Evolutionary conservation across 1,140 invertebrate species (phyloP).

Genomic region (Colletes gigas): DNA sequence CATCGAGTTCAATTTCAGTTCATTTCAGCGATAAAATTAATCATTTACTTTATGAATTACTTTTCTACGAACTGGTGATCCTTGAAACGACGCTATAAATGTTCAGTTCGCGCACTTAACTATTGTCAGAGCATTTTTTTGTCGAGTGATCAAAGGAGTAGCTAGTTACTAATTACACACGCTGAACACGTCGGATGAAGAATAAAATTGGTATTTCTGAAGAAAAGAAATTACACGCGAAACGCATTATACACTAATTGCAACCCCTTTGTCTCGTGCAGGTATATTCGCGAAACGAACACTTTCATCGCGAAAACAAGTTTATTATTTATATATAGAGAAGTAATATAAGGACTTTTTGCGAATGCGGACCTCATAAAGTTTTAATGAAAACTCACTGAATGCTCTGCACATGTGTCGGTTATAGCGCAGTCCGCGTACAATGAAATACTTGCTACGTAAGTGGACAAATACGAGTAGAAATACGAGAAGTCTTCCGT

Average conservation of each 20-base stretch:
- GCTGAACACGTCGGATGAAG: neutral
- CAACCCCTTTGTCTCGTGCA: neutral
- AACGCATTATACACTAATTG: neutral
- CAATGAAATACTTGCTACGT: slow-evolving; percentile 36
- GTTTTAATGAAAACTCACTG: slow-evolving; percentile 65
- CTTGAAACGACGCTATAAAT: too few relatives aligned
- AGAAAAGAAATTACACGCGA: neutral
- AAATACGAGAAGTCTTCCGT: slow-evolving; percentile 35
- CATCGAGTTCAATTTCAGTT: too few relatives aligned
- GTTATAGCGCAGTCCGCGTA: slow-evolving; percentile 54
- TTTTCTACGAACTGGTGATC: too few relatives aligned
- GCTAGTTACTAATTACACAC: neutral
- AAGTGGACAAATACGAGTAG: slow-evolving; percentile 36
- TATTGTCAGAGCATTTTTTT: too few relatives aligned
- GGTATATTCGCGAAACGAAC: neutral
- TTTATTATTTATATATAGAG: slow-evolving; percentile 54
- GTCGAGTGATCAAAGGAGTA: neutral
- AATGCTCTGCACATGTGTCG: slow-evolving; percentile 55
- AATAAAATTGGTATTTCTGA: neutral
- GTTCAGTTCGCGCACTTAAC: too few relatives aligned
- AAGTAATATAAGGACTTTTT: slow-evolving; percentile 52
- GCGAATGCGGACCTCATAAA: slow-evolving; percentile 48
- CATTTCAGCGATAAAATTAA: too few relatives aligned
- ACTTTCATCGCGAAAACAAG: slow-evolving; percentile 4
- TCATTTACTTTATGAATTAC: too few relatives aligned